Evolutionary conservation across 1,140 invertebrate species (phyloP).

Genomic region (Tetragnatha versicolor): DNA sequence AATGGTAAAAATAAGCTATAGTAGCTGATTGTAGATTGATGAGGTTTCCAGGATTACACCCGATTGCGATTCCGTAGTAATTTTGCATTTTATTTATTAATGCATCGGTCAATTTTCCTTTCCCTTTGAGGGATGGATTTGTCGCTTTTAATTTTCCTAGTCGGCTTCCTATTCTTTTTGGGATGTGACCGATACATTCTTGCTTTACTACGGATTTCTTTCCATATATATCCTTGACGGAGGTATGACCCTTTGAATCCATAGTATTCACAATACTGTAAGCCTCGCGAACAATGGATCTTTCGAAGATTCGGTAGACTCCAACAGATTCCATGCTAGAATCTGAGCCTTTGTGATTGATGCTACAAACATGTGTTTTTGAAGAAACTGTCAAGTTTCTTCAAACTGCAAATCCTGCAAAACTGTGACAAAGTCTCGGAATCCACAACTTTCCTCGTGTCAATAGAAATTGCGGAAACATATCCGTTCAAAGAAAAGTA

Average conservation of each 20-base stretch:
- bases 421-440: no score
- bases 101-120: neutral
- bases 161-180: neutral
- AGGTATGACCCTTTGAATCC: no score
- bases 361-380: neutral
- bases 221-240: neutral
- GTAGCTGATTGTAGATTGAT: neutral
- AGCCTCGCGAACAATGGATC: neutral
- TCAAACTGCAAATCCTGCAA: no score
- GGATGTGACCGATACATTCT: neutral
- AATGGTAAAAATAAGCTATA: neutral
- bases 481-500: no score
- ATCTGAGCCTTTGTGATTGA: no score
- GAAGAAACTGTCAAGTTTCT: neutral
- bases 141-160: neutral
- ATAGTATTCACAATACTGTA: neutral
- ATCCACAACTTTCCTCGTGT: no score
- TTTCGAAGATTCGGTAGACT: no score
- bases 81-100: neutral
- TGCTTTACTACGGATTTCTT: neutral
- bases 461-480: no score
- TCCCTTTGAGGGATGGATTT: neutral
- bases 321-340: no score
- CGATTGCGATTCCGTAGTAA: slow-evolving; percentile 4
- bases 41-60: neutral